phyloP scores from a whole-genome alignment of 2,113 vertebrate genomes.

The Stegostoma tigrinum region DNA sequence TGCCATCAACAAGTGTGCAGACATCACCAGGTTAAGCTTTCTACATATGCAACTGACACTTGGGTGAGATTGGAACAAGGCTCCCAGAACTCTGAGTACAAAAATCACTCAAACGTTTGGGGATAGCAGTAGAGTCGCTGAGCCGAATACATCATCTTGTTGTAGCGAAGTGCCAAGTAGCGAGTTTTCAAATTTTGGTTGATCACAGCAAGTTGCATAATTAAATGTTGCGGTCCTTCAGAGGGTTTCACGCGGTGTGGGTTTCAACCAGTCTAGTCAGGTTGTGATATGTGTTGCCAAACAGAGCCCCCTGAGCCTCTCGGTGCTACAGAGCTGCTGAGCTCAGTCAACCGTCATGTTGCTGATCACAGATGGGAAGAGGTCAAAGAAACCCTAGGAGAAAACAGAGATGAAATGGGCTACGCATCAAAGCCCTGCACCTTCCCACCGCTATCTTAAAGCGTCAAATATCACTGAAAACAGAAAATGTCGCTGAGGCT shows the following conservation, averaged over 20 bases:
- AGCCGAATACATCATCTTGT: not conserved
- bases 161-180: not conserved
- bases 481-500: not conserved
- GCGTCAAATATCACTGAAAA: not conserved
- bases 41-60: not conserved
- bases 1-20: not conserved
- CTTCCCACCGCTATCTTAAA: not conserved
- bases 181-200: not conserved
- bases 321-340: not conserved
- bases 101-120: not conserved
- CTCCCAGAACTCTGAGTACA: not conserved
- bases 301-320: not conserved
- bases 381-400: conserved; percentile 84
- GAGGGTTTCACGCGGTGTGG: not conserved
- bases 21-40: not conserved
- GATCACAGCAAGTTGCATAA: not conserved
- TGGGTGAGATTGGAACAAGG: not conserved
- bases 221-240: not conserved
- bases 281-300: not conserved
- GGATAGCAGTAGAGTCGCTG: not conserved
- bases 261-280: not conserved
- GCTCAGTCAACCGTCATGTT: conserved; percentile 65
- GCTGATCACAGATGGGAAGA: conserved; percentile 66
- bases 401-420: not conserved
- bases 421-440: no score